These are phyloP conservation scores for Okamejei kenojei DNA, from an alignment of 2,797 vertebrate genomes.

Conservation along the genomic window DNA sequence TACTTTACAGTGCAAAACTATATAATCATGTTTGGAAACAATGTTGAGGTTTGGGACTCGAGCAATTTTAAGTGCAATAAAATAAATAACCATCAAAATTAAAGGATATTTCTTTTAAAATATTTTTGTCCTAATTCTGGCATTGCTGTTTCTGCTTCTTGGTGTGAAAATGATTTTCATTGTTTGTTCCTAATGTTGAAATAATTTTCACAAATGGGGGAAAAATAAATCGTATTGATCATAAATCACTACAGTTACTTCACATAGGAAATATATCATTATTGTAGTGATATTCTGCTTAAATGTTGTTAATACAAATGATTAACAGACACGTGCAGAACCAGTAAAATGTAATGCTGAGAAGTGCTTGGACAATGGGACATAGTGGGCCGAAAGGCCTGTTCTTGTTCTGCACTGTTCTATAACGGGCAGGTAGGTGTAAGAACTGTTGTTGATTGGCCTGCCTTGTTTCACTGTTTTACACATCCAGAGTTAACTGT, in stretches of 20 bases:
- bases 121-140: not conserved
- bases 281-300: not conserved
- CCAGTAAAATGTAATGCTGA: not conserved
- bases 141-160: not conserved
- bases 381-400: too few species aligned
- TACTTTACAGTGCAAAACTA: not conserved
- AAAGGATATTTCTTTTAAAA: not conserved
- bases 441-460: not conserved
- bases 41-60: not conserved
- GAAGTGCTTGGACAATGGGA: not conserved
- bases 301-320: not conserved
- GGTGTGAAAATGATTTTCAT: not conserved
- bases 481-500: not conserved
- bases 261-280: too few species aligned
- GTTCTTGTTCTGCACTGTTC: too few species aligned
- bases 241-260: too few species aligned
- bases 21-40: not conserved
- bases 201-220: not conserved
- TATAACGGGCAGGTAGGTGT: too few species aligned
- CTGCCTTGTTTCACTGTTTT: not conserved
- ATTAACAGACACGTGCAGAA: not conserved
- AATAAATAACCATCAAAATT: not conserved
- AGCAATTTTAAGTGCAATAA: not conserved
- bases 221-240: not conserved
- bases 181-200: not conserved